These are phyloP conservation scores for Petrocephalus microphthalmus DNA, from an alignment of 2,113 vertebrate species.

Conservation along the genomic window DNA sequence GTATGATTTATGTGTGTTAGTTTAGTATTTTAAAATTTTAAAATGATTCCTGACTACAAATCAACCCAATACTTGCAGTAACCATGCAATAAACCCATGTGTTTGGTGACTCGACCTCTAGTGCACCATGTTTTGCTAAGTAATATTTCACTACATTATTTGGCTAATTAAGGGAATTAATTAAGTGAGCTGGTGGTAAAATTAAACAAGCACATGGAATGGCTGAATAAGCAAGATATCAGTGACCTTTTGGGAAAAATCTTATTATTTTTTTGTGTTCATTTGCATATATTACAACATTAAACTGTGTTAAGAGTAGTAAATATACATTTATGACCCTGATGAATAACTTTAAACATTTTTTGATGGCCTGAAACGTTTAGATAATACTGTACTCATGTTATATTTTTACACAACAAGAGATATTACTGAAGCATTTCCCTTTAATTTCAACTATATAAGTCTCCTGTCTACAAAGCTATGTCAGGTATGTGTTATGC, in stretches of 20 bases:
- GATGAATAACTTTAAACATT: neutral
- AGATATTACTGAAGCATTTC: neutral
- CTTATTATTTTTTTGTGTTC: neutral
- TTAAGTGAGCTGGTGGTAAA: neutral
- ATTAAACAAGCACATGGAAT: neutral
- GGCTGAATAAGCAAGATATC: neutral
- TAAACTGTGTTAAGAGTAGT: neutral
- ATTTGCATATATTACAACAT: neutral
- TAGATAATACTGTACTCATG: neutral
- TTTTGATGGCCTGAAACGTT: neutral
- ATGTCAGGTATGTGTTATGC: neutral
- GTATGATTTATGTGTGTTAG: neutral
- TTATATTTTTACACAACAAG: neutral
- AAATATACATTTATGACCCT: neutral
- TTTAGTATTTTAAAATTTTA: neutral
- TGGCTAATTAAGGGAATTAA: neutral
- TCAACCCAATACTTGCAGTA: neutral
- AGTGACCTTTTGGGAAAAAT: neutral
- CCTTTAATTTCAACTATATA: neutral
- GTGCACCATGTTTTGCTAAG: neutral
- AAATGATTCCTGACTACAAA: neutral
- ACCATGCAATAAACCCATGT: neutral
- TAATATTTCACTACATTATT: neutral
- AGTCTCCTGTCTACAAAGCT: neutral
- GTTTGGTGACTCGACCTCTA: neutral